Evolutionary conservation across 2,888 invertebrate genomes (phyloP), one percentile per base, ranked within the genome.

Genomic region (Morpho helenor): DNA sequence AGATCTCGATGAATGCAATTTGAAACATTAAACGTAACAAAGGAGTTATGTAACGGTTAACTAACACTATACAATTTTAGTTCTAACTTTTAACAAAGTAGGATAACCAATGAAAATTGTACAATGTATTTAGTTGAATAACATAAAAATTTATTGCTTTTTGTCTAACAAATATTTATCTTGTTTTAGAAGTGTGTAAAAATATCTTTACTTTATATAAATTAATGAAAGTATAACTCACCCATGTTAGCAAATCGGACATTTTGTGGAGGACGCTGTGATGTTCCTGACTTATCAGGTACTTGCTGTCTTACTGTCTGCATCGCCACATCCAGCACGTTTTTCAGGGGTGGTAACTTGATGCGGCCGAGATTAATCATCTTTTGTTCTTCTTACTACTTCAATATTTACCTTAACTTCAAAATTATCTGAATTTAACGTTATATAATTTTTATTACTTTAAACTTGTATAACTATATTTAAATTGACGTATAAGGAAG

Each of bases 271-370:
- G 90, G 90, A 43, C 90, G 84, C 41, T 86, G 75, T 1, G 91
- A 79, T 43, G 92, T 87, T 3, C 91, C 89, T 7, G 87, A 77
- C 72, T 93, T 94, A 47, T 94, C 94, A 53, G 96, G 96, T 75
- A 96, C 93, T 73, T 94, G 93, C 76, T 96, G 95, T 70, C 95
- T 92, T 51, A 96, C 92, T 22, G 96, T 95, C 83, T 96, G 96
- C 93, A 95, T 94, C 31, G 96, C 95, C 66, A 96, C 96, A 77
- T 95, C 95, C 74, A 96, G 77, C 47, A 95, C 94, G 77, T 96
- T 96, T 76, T 93, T 93, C 64, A 96, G 74, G 44, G 96, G 95
- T 51, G 96, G 95, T 71, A 96, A 77, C 73, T 92, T 93, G 68
- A 94, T 92, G 62, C 93, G 92, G 44, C 93, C 92, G 59, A 91